Evolutionary conservation across 2,888 invertebrate species (phyloP), one percentile per base, ranked within the genome.

Genomic region (Chrysolina americana): DNA sequence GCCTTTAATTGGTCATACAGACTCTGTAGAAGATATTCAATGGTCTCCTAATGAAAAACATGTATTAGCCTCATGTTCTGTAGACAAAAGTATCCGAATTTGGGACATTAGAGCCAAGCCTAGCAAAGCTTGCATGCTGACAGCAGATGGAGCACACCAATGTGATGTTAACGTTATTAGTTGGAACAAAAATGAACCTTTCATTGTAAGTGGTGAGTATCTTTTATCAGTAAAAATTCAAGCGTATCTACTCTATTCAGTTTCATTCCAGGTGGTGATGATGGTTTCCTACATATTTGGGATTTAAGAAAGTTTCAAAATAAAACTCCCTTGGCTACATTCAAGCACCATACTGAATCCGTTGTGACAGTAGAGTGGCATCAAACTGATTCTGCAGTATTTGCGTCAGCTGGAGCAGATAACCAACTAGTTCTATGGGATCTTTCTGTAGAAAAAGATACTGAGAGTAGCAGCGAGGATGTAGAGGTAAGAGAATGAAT

Each of bases 391-490:
- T 92, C 95, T 0, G 96, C 98, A 36, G 96, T 99, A 6, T 93
- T 99, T 83, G 98, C 98, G 1, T 96, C 98, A 0, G 95, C 93
- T 3, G 98, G 98, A 0, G 95, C 95, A 74, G 99, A 99, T 87
- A 94, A 99, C 89, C 98, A 98, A 89, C 94, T 99, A 47, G 96
- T 97, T 0, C 89, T 98, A 36, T 99, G 99, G 99, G 99, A 99
- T 89, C 90, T 99, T 80, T 94, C 96, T 0, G 94, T 97, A 0
- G 98, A 98, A 88, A 90, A 92, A 80, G 97, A 97, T 87, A 89
- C 90, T 66, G 89, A 89, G 15, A 91, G 91, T 73, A 89, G 90
- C 75, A 89, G 90, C 59, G 88, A 90, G 63, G 92, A 92, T 71
- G 81, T 89, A 63, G 86, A 81, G 77, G 82, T 82, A 74, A 72